phyloP scores from a whole-genome alignment of 2,113 vertebrate species.

The Cettia cetti region DNA sequence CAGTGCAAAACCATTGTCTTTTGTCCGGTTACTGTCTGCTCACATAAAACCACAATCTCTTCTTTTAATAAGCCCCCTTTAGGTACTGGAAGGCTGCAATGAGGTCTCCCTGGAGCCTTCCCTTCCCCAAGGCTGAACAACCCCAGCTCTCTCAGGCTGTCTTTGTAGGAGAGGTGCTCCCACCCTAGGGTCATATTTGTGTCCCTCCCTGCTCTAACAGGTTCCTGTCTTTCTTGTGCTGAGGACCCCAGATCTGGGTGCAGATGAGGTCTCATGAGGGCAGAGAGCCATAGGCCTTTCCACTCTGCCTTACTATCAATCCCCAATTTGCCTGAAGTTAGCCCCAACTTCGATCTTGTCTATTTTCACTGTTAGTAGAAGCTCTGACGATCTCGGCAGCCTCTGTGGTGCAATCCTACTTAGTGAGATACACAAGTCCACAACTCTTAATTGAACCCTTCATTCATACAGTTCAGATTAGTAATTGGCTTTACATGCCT shows the following conservation, averaged over 20 bases:
- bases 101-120: neutral
- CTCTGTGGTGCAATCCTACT: neutral
- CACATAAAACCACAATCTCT: neutral
- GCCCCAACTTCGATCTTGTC: accelerated
- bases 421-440: neutral
- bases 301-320: neutral
- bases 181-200: neutral
- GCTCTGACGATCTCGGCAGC: neutral
- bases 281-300: neutral
- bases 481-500: neutral
- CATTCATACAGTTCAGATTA: neutral
- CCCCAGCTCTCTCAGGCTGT: neutral
- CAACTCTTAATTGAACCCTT: neutral
- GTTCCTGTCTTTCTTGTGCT: neutral
- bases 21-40: neutral
- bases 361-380: neutral
- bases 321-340: neutral
- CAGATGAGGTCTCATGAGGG: neutral
- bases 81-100: neutral
- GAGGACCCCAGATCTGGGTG: neutral
- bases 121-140: neutral
- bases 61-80: neutral
- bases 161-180: neutral
- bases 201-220: neutral
- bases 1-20: neutral